phyloP scores from a whole-genome alignment of 2,888 invertebrate genomes.

The Apamea anceps region DNA sequence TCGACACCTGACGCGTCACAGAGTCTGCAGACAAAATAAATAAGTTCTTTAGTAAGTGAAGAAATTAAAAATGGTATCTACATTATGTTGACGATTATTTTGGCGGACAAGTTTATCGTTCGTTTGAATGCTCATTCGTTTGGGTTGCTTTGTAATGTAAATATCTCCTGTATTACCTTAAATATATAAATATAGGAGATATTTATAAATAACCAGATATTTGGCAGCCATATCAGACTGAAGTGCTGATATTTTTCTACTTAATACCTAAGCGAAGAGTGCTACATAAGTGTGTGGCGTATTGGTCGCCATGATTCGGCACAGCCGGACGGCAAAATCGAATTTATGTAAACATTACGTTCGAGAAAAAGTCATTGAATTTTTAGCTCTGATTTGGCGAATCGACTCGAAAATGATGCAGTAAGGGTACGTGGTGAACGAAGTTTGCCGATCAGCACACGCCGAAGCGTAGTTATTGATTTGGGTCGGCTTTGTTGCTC shows the following conservation, averaged over 20 bases:
- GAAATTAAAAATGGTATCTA: background rate
- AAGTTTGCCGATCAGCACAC: background rate
- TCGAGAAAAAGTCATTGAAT: background rate
- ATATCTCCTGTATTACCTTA: background rate
- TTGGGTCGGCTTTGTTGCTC: background rate
- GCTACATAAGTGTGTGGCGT: background rate
- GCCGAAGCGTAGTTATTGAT: background rate
- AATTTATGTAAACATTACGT: background rate
- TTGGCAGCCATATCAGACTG: background rate
- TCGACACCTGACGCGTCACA: slow-evolving; percentile 83
- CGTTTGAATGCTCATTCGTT: background rate
- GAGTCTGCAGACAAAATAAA: slow-evolving; percentile 79
- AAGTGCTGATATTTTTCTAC: background rate
- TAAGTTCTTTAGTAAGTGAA: background rate
- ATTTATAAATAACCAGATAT: background rate
- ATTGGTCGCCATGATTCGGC: background rate
- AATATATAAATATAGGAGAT: too few relatives aligned
- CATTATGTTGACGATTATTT: background rate
- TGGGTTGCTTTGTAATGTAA: background rate
- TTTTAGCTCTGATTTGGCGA: background rate
- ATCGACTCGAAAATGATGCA: background rate
- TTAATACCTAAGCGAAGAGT: background rate
- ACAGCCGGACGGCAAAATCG: background rate
- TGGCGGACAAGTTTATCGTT: background rate
- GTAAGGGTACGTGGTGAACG: background rate